phyloP scores from a whole-genome alignment of 2,113 vertebrate species.

The Gracilinanus agilis region DNA sequence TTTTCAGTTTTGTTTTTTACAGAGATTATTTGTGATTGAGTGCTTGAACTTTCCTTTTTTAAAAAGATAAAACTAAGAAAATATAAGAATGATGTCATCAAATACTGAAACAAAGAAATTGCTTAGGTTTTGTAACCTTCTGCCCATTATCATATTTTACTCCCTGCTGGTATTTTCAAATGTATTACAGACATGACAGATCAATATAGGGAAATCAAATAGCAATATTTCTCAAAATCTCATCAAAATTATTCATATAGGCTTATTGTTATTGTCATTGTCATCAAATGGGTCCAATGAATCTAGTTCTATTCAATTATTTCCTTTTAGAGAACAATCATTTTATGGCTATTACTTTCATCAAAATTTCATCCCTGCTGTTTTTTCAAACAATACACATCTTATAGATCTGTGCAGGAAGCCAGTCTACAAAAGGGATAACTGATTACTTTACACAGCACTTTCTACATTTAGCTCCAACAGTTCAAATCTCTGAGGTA shows the following conservation, averaged over 20 bases:
- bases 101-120: background rate
- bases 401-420: slow-evolving; percentile 51
- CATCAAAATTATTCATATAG: background rate
- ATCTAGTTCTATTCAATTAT: slow-evolving; percentile 13
- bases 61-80: slow-evolving; percentile 47
- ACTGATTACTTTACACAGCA: background rate
- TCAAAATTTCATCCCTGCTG: slow-evolving; percentile 6
- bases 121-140: background rate
- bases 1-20: background rate
- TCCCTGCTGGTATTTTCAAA: slow-evolving; percentile 24
- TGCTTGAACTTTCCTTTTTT: slow-evolving; percentile 15
- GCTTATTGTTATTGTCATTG: background rate
- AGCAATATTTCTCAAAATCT: slow-evolving; percentile 21
- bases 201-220: background rate
- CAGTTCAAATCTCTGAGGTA: background rate
- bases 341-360: slow-evolving; percentile 10
- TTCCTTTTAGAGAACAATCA: slow-evolving; percentile 9
- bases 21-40: background rate
- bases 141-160: background rate
- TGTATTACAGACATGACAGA: background rate
- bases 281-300: background rate
- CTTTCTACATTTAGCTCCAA: background rate
- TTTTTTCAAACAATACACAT: slow-evolving; percentile 15
- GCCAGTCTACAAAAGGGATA: background rate
- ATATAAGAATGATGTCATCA: background rate